Evolutionary conservation across 1,140 invertebrate genomes (phyloP).

Genomic region (Drosophila suzukii): DNA sequence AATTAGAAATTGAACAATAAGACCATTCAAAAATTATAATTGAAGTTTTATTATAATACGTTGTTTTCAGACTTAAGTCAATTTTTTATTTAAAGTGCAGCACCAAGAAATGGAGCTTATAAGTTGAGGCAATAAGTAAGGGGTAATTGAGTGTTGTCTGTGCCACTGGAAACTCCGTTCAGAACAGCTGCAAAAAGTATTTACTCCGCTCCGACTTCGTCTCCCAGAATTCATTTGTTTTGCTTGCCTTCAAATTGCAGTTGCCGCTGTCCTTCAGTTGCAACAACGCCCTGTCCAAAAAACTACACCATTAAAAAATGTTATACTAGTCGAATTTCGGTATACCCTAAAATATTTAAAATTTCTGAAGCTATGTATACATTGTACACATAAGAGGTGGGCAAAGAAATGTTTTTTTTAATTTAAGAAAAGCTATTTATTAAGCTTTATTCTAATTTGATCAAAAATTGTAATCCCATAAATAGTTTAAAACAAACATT

Average conservation of each 20-base stretch:
- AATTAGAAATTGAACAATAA: no score
- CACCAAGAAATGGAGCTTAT: conserved; percentile 7
- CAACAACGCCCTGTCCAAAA: conserved; percentile 59
- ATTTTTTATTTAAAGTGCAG: conserved; percentile 19
- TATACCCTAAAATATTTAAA: conserved; percentile 39
- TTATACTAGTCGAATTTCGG: background rate
- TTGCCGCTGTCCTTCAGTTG: conserved; percentile 69
- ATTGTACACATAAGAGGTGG: no score
- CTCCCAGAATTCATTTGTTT: conserved; percentile 51
- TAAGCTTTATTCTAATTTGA: no score
- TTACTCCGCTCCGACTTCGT: conserved; percentile 23
- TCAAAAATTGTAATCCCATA: background rate
- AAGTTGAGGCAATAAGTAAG: background rate
- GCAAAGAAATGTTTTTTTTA: no score
- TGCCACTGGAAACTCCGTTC: conserved; percentile 25
- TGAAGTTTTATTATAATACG: background rate
- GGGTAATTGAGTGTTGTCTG: conserved; percentile 13
- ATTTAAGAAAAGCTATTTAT: no score
- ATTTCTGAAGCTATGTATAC: background rate
- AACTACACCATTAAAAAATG: conserved; percentile 12
- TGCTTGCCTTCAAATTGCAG: conserved; percentile 61
- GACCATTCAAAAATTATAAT: background rate
- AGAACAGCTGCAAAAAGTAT: conserved; percentile 32
- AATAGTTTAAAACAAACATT: background rate
- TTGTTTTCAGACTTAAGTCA: background rate